Base-by-base conservation (phyloP, 2,888 invertebrate species). In the Netelia fuscicornis region DNA sequence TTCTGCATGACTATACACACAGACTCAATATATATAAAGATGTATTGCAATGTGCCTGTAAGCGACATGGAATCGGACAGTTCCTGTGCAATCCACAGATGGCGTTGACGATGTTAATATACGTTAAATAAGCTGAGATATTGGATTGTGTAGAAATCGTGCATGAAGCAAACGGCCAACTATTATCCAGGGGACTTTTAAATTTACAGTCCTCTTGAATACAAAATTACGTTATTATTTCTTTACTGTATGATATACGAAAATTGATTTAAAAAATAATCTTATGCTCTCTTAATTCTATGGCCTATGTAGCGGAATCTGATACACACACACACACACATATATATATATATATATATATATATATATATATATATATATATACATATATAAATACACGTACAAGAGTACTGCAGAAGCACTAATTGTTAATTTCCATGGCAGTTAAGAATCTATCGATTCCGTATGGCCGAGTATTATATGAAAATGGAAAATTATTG, bases 351-450 rank as follows among this genome's bases (percentile, higher is more conserved):
- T 64, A 20, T 65, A 23, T 10, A 56, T 20, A 52, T 17, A 11
- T 10, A 48, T 62, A 25, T 11, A 62, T 20, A 10, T 48, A 10
- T 67, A 54, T 64, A 20, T 65, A 23, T 10, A 56, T 20, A 52
- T 17, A 11, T 10, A 48, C 37, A 25, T 11, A 62, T 20, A 10
- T 48, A 10, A 23, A 54, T 30, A 62, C 48, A 78, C 44, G n/a
- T 23, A 77, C 52, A 37, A 72, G 42, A 54, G 65, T 70, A 58
- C 65, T 8, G 52, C 23, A 71, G 58, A 44, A 30, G 37, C 37
- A 37, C 37, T 62, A 52, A 68, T 68, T 68, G n/a, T 79, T 74
- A 68, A 68, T 74, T 81, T 81, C 44, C 68, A 68, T 72, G 72
- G 52, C n/a, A 52, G 2, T 77, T 65, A 84, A 77, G 76, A 60